A percentile compares a stretch with the other conserved stretches of the same genome.
Evolutionary conservation across 2,888 invertebrate species (phyloP).

Genomic region (Mesopsocus fuscifrons): DNA sequence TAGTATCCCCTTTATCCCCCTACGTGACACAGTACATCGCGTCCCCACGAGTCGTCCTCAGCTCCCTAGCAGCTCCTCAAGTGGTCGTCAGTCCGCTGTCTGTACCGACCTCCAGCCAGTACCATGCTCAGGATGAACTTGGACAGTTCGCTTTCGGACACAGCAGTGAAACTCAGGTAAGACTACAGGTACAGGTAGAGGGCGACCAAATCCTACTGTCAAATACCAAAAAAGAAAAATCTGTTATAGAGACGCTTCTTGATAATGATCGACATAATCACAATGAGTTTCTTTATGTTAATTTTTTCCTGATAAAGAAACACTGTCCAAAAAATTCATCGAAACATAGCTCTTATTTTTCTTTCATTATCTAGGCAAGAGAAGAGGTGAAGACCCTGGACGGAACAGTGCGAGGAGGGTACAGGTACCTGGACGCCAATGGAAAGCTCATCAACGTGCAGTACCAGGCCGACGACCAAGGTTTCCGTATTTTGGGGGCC

Average conservation of each 20-base stretch:
- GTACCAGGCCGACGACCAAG: conserved; percentile 17
- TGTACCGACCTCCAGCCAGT: conserved; percentile 13
- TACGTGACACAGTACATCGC: too few relatives aligned
- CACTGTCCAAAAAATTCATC: background rate
- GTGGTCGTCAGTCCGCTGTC: conserved; percentile 9
- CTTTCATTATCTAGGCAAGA: conserved; percentile 14
- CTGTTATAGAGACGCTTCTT: too few relatives aligned
- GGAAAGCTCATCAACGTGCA: conserved; percentile 18
- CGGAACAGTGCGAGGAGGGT: conserved; percentile 17
- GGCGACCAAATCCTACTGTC: too few relatives aligned
- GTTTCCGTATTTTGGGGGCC: conserved; percentile 19
- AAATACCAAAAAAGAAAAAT: too few relatives aligned
- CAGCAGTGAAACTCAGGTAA: conserved; percentile 17
- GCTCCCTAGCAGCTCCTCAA: too few relatives aligned
- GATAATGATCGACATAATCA: too few relatives aligned
- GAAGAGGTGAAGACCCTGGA: conserved; percentile 17
- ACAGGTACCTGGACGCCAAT: conserved; percentile 17
- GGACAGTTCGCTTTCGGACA: conserved; percentile 19
- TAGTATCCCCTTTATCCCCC: too few relatives aligned
- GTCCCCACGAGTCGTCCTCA: too few relatives aligned
- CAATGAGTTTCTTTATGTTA: too few relatives aligned
- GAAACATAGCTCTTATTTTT: background rate
- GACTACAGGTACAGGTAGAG: too few relatives aligned
- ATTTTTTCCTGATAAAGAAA: too few relatives aligned
- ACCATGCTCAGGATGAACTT: conserved; percentile 18